Conservation (phyloP, 2,888 invertebrate species). For the Rhorus exstirpatorius region DNA sequence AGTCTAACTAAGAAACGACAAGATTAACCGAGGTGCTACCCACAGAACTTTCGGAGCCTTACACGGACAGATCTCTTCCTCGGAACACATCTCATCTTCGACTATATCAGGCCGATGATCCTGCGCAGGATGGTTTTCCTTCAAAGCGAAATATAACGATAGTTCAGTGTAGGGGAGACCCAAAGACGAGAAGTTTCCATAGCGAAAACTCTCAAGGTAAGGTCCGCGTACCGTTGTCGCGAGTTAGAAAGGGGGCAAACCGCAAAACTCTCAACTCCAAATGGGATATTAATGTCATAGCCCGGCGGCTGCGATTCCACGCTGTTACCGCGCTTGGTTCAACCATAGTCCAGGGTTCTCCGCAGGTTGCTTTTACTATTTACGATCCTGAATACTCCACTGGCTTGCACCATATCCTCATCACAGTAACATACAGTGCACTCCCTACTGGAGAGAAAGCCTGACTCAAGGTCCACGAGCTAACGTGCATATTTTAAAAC, state of each 20-base stretch:
- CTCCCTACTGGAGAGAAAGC: not conserved
- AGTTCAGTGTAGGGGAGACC: conserved; percentile 24
- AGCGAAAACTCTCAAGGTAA: conserved; percentile 27
- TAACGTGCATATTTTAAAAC: conserved; percentile 14
- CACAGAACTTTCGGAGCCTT: not conserved
- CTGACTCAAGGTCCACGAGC: conserved; percentile 26
- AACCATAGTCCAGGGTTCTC: conserved; percentile 32
- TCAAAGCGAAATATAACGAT: conserved; percentile 19
- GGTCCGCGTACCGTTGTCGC: conserved; percentile 46
- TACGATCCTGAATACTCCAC: conserved; percentile 58
- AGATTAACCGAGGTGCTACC: not conserved
- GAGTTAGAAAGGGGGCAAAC: conserved; percentile 70
- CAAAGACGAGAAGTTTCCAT: conserved; percentile 47
- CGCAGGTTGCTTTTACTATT: conserved; percentile 58
- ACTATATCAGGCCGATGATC: conserved; percentile 40
- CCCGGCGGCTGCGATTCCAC: conserved; percentile 52
- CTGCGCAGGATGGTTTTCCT: conserved; percentile 40
- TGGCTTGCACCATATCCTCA: not conserved
- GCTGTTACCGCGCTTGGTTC: conserved; percentile 37
- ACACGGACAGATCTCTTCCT: not conserved
- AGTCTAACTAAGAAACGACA: not conserved
- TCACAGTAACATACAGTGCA: not conserved
- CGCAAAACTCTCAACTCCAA: conserved; percentile 82
- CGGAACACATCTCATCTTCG: conserved; percentile 25
- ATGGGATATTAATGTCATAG: conserved; percentile 84